These are phyloP conservation scores for Cryptocephalus primarius DNA, from an alignment of 2,888 invertebrate genomes.

Conservation along the genomic window DNA sequence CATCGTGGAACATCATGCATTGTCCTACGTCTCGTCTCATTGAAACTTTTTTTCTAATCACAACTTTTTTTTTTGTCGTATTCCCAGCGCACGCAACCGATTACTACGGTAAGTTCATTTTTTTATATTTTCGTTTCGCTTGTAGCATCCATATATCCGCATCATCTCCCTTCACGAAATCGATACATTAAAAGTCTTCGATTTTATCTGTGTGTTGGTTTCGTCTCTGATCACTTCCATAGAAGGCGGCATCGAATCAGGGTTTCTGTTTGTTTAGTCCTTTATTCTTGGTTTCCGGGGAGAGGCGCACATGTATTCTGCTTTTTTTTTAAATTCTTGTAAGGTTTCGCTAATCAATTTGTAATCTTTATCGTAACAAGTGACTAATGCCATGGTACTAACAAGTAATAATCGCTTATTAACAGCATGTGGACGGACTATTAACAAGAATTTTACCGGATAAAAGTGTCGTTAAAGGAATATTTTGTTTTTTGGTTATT, in stretches of 20 bases:
- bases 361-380: not conserved
- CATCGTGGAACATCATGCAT: too few relatives aligned
- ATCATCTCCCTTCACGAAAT: not conserved
- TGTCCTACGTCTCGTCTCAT: too few relatives aligned
- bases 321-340: slow-evolving; percentile 9
- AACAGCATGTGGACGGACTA: slow-evolving; percentile 1
- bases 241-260: not conserved
- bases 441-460: not conserved
- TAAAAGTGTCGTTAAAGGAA: not conserved
- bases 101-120: slow-evolving; percentile 89
- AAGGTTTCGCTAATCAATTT: not conserved
- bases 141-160: slow-evolving; percentile 3
- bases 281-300: slow-evolving; percentile 5
- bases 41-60: not conserved
- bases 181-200: not conserved
- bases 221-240: not conserved
- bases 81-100: slow-evolving; percentile 87
- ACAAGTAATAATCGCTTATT: slow-evolving; percentile 3
- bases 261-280: slow-evolving; percentile 3
- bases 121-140: slow-evolving; percentile 27
- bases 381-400: not conserved
- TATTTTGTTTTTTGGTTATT: not conserved
- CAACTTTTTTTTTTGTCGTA: slow-evolving; percentile 31
- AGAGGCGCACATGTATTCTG: slow-evolving; percentile 13
- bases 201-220: slow-evolving; percentile 2